Base-by-base conservation (phyloP, 2,113 vertebrate genomes). In the Lycaon pictus region DNA sequence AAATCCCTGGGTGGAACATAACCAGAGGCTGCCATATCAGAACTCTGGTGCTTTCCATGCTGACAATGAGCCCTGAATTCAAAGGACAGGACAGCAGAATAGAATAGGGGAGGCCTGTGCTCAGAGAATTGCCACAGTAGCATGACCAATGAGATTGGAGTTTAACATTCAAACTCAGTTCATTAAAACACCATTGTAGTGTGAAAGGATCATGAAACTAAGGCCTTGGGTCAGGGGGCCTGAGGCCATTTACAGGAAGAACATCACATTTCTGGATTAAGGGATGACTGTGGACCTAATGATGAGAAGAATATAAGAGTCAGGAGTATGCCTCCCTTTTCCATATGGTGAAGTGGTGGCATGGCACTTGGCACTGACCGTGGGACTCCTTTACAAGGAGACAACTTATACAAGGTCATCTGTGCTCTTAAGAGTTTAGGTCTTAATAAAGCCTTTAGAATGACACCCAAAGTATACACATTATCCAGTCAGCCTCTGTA, bases 11-110 rank as follows among this genome's bases (percentile, higher is more conserved):
- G 92, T 87, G 55, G 92, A 96, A 53, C 80, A 92, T 84, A 96
- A 95, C 92, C 94, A 97, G 53, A 96, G 93, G 87, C 95, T 96
- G 95, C 96, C 94, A 88, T 95, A 43, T 92, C 94, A 93, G 94
- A 95, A 86, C 84, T 85, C 95, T 86, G 97, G 98, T 85, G 92
- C 88, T 96, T 97, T 98, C 97, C 67, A 19, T 76, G 81, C 90
- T 88, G 94, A 97, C 88, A 69, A 63, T 56, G 67, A 84, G 90
- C 79, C 84, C 87, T 97, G 79, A 88, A 95, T 96, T 96, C 90
- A 96, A 62, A 87, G 90, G 67, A 71, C 81, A 85, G 92, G 80
- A 55, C 20, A 69, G 94, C 83, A 85, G 63, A 98, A 76, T 63
- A 65, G 89, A 95, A 20, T 17, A 16, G 79, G 91, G 93, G 90